Evolutionary conservation across 2,888 invertebrate species (phyloP).

Genomic region (Sabatieria punctata): DNA sequence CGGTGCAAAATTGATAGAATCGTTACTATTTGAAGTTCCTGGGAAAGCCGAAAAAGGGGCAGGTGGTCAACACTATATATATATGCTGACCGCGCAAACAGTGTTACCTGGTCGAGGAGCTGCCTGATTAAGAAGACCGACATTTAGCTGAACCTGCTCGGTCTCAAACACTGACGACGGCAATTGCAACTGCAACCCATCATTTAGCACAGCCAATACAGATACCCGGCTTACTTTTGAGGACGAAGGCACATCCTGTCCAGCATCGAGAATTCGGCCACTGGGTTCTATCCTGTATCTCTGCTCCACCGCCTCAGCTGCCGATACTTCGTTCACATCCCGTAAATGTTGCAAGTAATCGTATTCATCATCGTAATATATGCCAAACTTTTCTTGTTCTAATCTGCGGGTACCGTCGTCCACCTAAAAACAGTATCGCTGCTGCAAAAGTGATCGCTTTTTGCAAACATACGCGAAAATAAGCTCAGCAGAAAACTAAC

Average conservation of each 20-base stretch:
- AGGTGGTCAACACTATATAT: no score
- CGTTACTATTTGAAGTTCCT: no score
- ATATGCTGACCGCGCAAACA: no score
- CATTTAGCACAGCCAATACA: no score
- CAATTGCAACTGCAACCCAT: constrained; percentile 40
- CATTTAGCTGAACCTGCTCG: constrained; percentile 56
- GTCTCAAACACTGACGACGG: constrained; percentile 79
- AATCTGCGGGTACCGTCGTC: constrained; percentile 17
- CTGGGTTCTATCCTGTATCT: neutral
- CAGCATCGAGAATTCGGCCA: constrained; percentile 5
- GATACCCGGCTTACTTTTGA: no score
- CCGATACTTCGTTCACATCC: constrained; percentile 37
- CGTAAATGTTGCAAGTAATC: constrained; percentile 80
- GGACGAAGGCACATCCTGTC: constrained; percentile 10
- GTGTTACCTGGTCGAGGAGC: constrained; percentile 48
- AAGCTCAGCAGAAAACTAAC: no score
- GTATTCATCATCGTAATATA: constrained; percentile 84
- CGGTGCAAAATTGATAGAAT: no score
- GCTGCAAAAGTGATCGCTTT: no score
- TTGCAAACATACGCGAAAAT: no score
- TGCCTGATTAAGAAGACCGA: constrained; percentile 63
- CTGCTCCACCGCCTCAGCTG: constrained; percentile 9
- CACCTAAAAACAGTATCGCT: no score
- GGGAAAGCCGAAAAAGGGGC: no score
- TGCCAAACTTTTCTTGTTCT: constrained; percentile 60